These are phyloP conservation scores for Diloba caeruleocephala DNA, from an alignment of 2,888 invertebrate species.

Conservation along the genomic window DNA sequence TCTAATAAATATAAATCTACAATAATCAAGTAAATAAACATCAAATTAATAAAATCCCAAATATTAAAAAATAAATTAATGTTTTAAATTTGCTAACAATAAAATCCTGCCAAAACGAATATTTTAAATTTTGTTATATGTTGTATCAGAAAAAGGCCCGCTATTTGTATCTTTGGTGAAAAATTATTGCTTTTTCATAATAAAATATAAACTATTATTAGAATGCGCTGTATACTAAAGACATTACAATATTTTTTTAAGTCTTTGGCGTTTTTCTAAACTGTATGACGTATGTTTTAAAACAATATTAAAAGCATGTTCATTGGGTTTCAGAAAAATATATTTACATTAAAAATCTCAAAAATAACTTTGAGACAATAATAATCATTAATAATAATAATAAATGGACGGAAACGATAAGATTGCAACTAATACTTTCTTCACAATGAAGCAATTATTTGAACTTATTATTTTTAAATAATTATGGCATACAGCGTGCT, in stretches of 20 bases:
- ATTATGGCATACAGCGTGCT: conserved; percentile 65
- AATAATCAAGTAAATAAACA: background rate
- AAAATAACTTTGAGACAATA: conserved; percentile 62
- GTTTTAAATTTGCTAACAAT: no score
- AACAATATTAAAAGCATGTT: conserved; percentile 66
- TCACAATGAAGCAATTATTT: conserved; percentile 68
- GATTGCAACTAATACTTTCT: conserved; percentile 73
- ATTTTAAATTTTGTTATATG: conserved; percentile 1
- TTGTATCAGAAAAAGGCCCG: conserved; percentile 65
- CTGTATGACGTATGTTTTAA: conserved; percentile 81
- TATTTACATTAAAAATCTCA: conserved; percentile 62
- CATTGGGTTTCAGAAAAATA: conserved; percentile 45
- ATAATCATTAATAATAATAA: conserved; percentile 66
- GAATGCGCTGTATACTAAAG: conserved; percentile 61
- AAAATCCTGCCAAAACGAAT: no score
- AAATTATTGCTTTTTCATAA: conserved; percentile 72
- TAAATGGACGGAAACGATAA: conserved; percentile 88
- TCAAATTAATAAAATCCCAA: background rate
- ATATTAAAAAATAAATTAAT: background rate
- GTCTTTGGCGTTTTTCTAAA: conserved; percentile 87
- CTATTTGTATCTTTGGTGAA: conserved; percentile 76
- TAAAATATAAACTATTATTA: conserved; percentile 59
- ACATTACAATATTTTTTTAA: conserved; percentile 68
- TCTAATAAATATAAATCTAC: conserved; percentile 36
- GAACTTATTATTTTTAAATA: conserved; percentile 75